Evolutionary conservation across 1,140 invertebrate species (phyloP), one percentile per base, ranked within the genome.

Genomic region (Dendrolimus punctatus): DNA sequence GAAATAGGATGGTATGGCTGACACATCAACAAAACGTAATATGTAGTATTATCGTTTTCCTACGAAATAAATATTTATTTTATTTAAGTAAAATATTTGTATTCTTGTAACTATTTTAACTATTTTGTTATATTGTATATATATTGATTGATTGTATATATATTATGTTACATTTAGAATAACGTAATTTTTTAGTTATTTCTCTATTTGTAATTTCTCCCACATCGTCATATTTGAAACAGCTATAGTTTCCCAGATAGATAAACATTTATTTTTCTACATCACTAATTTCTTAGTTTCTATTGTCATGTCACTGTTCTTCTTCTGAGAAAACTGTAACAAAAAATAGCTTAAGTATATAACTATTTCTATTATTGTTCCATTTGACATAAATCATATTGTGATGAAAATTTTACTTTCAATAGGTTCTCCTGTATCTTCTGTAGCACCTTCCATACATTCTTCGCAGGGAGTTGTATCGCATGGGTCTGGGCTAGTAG

Each of bases 391-490:
- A 8, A 8, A 23, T 23, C 38, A 4, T 40, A 41, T 40, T 50
- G 10, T n/a, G n/a, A 50, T 44, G 6, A 43, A 36, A 60, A 48
- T 42, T 58, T 67, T 64, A 78, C 73, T 44, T 40, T 76, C 64
- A 39, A 80, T 75, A 4, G 58, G 59, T 8, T 73, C 68, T 49
- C 76, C 78, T 39, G 50, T 37, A 10, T 72, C 71, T 51, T 75
- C 78, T 0, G 74, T 73, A 40, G 51, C 55, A 6, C 71, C 74
- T 53, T 80, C 79, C 38, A 80, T 42, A 63, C 82, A 85, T 58
- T 78, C 79, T 8, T 71, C 70, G 63, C 80, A 85, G 36, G 71
- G 45, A 39, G 82, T 85, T 5, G 77, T 78, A 4, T 83, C 80
- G 45, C 82, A 85, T n/a, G 82, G 82, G 58, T 82, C 76, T 38